A percentile compares a stretch with the other conserved stretches of the same genome.
Conservation (phyloP, 2,888 invertebrate genomes). For the Drosophila greeni region DNA sequence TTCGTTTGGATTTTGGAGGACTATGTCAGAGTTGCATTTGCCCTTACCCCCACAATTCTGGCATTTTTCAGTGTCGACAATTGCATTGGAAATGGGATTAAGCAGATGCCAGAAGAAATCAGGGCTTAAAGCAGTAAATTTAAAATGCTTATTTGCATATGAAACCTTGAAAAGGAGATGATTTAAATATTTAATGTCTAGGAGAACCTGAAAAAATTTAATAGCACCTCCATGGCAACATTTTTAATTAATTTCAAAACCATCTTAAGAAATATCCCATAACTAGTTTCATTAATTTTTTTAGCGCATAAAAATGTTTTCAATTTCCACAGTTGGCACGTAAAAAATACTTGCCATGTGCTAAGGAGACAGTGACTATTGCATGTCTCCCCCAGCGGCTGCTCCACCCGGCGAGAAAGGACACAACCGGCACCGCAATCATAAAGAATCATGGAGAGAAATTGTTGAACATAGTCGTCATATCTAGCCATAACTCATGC, state of each 20-base stretch:
- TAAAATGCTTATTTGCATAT: background rate
- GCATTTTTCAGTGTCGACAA: constrained; percentile 61
- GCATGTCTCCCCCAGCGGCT: constrained; percentile 10
- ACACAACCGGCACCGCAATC: constrained; percentile 30
- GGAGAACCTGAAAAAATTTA: too few species aligned
- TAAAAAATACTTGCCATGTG: constrained; percentile 19
- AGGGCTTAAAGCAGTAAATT: background rate
- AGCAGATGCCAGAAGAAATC: constrained; percentile 42
- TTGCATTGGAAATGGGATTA: constrained; percentile 71
- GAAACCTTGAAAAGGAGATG: background rate
- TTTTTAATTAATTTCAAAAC: background rate
- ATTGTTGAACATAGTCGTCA: constrained; percentile 55
- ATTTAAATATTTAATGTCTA: too few species aligned
- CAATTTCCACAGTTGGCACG: background rate
- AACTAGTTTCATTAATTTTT: background rate
- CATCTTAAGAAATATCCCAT: too few species aligned
- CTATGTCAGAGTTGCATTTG: background rate
- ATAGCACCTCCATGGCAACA: background rate
- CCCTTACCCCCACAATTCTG: constrained; percentile 7
- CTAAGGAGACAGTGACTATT: constrained; percentile 31
- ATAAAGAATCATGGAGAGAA: constrained; percentile 47
- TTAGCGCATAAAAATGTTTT: background rate
- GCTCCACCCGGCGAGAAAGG: background rate
- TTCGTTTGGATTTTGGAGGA: constrained; percentile 4
- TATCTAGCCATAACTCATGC: constrained; percentile 63